Evolutionary conservation across 2,113 vertebrate species (phyloP), one percentile per base, ranked within the genome.

Genomic region (Gymnarchus niloticus): DNA sequence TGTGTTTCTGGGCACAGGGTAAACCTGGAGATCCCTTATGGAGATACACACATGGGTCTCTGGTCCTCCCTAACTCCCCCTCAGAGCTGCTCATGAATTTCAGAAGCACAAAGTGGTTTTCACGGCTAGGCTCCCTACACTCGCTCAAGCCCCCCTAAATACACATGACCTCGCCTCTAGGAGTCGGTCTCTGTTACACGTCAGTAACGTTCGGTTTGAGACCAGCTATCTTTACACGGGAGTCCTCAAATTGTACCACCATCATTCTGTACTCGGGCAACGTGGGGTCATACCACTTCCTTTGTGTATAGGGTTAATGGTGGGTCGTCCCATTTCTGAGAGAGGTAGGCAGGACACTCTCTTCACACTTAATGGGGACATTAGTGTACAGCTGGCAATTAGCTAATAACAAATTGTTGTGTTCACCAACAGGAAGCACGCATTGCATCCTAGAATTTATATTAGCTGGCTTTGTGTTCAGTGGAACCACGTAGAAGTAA

Each of bases 11-110:
- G 57, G 49, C 65, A 56, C 46, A 23, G 80, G 78, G 56, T 17
- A 52, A 49, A 33, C 10, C 33, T 7, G n/a, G 23, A 0, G 37
- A 73, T 86, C 85, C 81, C 81, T 76, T 49, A n/a, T n/a, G 84
- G 87, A 46, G 84, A 84, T 56, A 51, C 84, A 44, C 84, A 56
- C 77, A 81, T 85, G 54, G 46, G 56, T 48, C 88, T 54, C 81
- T 65, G 44, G 85, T 85, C 59, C 86, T 37, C 83, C 69, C 61
- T 76, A 86, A 85, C 73, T 57, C 59, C 19, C 41, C 48, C 54
- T 87, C 56, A 59, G 65, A 61, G 25, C 21, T 14, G 52, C 23
- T 44, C 54, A 41, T 46, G 82, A 37, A 7, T 9, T 81, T 61
- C 80, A 56, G 84, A 82, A 83, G 87, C 28, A 56, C 51, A 80